Evolutionary conservation across 2,113 vertebrate species (phyloP).

Genomic region (Ariopsis seemanni): DNA sequence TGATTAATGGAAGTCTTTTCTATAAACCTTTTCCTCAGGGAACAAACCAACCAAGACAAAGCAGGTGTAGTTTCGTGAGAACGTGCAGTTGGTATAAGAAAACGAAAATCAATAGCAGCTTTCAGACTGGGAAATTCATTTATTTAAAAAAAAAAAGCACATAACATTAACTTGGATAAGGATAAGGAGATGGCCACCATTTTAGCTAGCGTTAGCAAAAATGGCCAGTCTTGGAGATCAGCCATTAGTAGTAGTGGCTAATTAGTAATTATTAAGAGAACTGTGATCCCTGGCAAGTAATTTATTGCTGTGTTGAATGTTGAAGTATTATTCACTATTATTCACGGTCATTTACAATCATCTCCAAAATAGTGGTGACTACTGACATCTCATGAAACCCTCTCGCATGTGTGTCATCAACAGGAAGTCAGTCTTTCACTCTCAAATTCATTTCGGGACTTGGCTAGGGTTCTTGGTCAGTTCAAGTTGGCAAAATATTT

Average conservation of each 20-base stretch:
- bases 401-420: not conserved
- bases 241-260: not conserved
- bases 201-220: not conserved
- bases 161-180: not conserved
- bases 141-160: not conserved
- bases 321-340: not conserved
- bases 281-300: not conserved
- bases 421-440: not conserved
- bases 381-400: not conserved
- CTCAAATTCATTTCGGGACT: no score
- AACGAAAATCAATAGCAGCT: conserved; percentile 6
- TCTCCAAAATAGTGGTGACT: not conserved
- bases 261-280: not conserved
- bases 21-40: not conserved
- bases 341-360: not conserved
- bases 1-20: not conserved
- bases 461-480: not conserved
- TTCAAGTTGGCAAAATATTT: not conserved
- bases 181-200: not conserved
- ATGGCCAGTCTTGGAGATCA: not conserved
- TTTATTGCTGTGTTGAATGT: not conserved
- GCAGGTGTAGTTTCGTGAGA: not conserved
- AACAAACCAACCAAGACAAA: conserved; percentile 17
- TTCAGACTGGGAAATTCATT: not conserved
- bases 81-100: not conserved